Conservation (phyloP, 2,113 vertebrate species). For the Halcyon senegalensis region DNA sequence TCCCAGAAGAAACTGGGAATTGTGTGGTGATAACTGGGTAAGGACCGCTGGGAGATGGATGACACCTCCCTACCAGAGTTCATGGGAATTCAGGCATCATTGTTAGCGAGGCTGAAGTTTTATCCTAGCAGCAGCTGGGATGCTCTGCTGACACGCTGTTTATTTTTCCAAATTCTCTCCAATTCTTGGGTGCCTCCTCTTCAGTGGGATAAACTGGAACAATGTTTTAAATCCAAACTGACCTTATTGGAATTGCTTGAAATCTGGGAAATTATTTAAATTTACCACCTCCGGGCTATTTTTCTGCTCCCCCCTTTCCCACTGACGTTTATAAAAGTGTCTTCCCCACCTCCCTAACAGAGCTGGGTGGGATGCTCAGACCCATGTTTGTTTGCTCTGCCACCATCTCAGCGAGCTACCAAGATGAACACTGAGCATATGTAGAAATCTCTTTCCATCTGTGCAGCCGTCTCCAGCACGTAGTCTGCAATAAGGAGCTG, state of each 20-base stretch:
- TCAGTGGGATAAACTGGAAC: not conserved
- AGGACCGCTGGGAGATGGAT: not conserved
- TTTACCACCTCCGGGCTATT: not conserved
- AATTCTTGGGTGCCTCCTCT: not conserved
- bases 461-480: constrained; percentile 11
- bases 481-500: not conserved
- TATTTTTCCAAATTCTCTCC: not conserved
- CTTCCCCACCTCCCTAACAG: not conserved
- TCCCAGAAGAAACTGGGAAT: not conserved
- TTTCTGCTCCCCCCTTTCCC: not conserved
- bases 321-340: rapidly evolving
- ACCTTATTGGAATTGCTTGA: not conserved
- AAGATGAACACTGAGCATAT: constrained; percentile 24
- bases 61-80: not conserved
- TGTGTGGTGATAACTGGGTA: not conserved
- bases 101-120: not conserved
- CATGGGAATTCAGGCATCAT: not conserved
- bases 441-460: constrained; percentile 38
- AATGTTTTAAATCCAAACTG: not conserved
- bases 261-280: not conserved
- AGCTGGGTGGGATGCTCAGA: not conserved
- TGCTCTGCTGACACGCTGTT: not conserved
- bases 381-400: not conserved
- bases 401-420: not conserved
- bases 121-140: not conserved